Conservation (phyloP, 2,888 invertebrate species). For the Micoletzkya japonica region DNA sequence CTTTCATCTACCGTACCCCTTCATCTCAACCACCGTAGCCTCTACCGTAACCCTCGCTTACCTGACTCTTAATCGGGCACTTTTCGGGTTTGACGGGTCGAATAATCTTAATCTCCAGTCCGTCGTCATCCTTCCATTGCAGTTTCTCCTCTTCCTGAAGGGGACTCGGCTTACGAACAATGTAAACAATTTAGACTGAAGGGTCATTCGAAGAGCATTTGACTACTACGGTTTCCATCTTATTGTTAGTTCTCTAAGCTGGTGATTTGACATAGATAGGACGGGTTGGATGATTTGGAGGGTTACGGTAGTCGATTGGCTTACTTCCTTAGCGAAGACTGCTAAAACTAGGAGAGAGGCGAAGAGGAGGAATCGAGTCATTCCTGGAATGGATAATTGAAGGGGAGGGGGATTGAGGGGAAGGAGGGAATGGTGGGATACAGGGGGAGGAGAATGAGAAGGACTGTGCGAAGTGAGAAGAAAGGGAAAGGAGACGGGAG, state of each 20-base stretch:
- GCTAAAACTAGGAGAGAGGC: not conserved
- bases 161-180: no score
- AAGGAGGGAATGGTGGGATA: not conserved
- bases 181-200: no score
- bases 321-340: slow-evolving; percentile 20
- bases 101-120: slow-evolving; percentile 55
- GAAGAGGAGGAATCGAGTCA: slow-evolving; percentile 21
- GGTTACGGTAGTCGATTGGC: no score
- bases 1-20: slow-evolving; percentile 19
- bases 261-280: no score
- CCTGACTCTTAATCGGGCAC: slow-evolving; percentile 57
- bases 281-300: no score
- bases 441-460: not conserved
- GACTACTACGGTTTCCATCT: no score
- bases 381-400: slow-evolving; percentile 12
- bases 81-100: slow-evolving; percentile 60
- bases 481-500: slow-evolving; percentile 15
- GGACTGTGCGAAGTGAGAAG: not conserved
- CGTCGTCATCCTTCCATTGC: slow-evolving; percentile 58
- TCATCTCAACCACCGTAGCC: not conserved
- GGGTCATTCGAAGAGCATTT: no score
- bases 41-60: slow-evolving; percentile 11
- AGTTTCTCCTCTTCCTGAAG: slow-evolving; percentile 57
- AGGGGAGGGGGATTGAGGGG: not conserved
- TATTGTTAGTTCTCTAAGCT: no score